Base-by-base conservation (phyloP, 1,140 invertebrate genomes). In the Callitettix versicolor region DNA sequence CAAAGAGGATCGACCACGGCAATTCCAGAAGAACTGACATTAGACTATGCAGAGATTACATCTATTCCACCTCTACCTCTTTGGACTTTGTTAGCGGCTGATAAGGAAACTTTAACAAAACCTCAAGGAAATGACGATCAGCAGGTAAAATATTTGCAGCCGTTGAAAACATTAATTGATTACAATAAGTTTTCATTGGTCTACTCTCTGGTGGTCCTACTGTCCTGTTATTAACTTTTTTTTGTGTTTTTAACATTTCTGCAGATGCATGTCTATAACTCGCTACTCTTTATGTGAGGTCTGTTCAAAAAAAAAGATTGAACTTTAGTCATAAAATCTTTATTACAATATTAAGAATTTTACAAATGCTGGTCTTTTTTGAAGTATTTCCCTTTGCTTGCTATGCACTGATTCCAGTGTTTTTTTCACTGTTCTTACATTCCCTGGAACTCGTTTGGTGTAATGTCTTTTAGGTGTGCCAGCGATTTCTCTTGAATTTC, bases 61-160 rank as follows among this genome's bases (percentile, higher is more conserved):
- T 93, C 93, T 2, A 96, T 99, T 57, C 91, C 95, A 6, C 95
- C 96, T 0, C 69, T 99, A 20, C 97, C 96, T 2, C 70, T 99
- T 11, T 98, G 95, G 87, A 93, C 92, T 1, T 73, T 99, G 0
- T 71, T 99, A 1, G 88, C 90, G 24, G 93, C 95, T 3, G 96
- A 99, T 67, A 85, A 91, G 58, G 91, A 95, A 68, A 81, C 73
- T 22, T 68, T 77, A 1, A 36, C 40, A 11, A 59, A 58, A 34
- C 21, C 46, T 3, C 60, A 63, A 33, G 53, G 50, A 7, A 58
- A 26, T 20, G 65, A 66, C 43, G 65, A 68, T 22, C 65, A 68
- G 53, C 59, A 65, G 52, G 67, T 68, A 60, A 54, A 7, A 44
- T 9, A 20, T 18, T 44, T n/a, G n/a, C n/a, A n/a, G n/a, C n/a